Evolutionary conservation across 2,888 invertebrate species (phyloP), one percentile per base, ranked within the genome.

Genomic region (Anorthoa munda): DNA sequence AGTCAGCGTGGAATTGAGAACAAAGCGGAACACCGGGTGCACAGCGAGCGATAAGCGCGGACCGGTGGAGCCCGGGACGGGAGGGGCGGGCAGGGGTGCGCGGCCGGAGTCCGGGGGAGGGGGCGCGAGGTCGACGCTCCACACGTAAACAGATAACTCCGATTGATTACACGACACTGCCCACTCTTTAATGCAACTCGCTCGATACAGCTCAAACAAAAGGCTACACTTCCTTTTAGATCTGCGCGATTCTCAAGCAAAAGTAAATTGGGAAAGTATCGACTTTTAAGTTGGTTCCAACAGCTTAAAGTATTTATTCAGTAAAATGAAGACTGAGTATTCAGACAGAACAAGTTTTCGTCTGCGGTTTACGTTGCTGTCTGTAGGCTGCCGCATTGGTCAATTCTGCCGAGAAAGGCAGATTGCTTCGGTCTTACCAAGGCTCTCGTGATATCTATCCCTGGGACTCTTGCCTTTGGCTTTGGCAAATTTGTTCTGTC

Each of bases 111-210:
- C 77, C 68, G 75, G 67, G 77, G 81, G 65, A 75, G 83, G 85
- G 75, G 86, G 84, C 69, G 85, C 82, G 92, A 88, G 94, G 93
- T 94, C 94, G 91, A 89, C 90, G 94, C 90, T 90, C 93, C 85
- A 85, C 87, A 87, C 90, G 91, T 92, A 92, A 93, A 93, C 92
- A 94, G 95, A 95, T 95, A 94, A 93, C 91, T 92, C 87, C 89
- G 89, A 93, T 92, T 94, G 93, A 94, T 94, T 93, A 90, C 90
- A 90, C 88, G 89, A 87, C 91, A 90, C 89, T 91, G 88, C 89
- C 93, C 92, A 91, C 91, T 90, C 89, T 88, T 82, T 72, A 77
- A 75, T 79, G 77, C 85, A 79, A 72, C 80, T 77, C 72, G 76
- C 66, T 81, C 78, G 72, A 81, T 86, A 71, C 71, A 77, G 66